Evolutionary conservation across 1,140 invertebrate species (phyloP).

Genomic region (Sinonovacula constricta): DNA sequence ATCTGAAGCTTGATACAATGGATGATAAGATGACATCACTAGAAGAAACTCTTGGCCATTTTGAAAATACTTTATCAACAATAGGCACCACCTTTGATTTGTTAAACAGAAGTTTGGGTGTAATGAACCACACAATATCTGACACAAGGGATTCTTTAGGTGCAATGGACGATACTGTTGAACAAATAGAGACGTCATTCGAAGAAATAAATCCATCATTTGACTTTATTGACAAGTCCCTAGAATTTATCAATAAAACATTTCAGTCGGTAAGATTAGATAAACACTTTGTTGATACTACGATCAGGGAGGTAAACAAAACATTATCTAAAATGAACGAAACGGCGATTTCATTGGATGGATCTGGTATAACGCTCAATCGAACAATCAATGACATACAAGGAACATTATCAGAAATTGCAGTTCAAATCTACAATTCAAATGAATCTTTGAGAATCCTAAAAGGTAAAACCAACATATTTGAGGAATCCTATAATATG

Average conservation of each 20-base stretch:
- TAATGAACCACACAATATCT: conserved; percentile 20
- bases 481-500: conserved; percentile 19
- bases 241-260: not conserved
- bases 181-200: not conserved
- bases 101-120: conserved; percentile 17
- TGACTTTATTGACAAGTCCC: not conserved
- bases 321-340: conserved; percentile 33
- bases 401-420: conserved; percentile 10
- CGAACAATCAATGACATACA: not conserved
- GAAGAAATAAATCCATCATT: not conserved
- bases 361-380: conserved; percentile 3
- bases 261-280: not conserved
- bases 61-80: conserved; percentile 24
- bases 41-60: not conserved
- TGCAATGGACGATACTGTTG: conserved; percentile 8
- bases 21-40: conserved; percentile 13
- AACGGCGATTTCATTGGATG: conserved; percentile 16
- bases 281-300: not conserved
- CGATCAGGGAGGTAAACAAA: conserved; percentile 12
- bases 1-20: conserved; percentile 22
- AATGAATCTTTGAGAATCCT: conserved; percentile 42
- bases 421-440: conserved; percentile 11
- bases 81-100: conserved; percentile 30
- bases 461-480: conserved; percentile 21
- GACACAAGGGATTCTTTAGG: conserved; percentile 19